These are phyloP conservation scores for Drosophila neonasuta DNA, from an alignment of 2,888 invertebrate genomes.

Conservation along the genomic window DNA sequence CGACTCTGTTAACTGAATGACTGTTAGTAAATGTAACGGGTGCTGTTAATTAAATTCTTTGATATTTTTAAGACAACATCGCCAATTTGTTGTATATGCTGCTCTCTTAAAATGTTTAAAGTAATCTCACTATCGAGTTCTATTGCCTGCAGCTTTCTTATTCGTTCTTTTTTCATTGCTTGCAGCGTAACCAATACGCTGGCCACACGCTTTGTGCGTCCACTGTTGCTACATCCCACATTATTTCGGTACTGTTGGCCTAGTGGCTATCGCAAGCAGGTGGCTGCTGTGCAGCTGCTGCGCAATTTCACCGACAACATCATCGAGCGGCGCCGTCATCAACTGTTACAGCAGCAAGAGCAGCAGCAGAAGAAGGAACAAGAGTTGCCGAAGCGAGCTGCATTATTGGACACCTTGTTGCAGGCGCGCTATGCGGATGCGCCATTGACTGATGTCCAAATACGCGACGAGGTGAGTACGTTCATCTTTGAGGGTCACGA, in stretches of 20 bases:
- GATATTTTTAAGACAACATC: too few relatives aligned
- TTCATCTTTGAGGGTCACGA: constrained; percentile 86
- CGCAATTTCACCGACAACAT: constrained; percentile 84
- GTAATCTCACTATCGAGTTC: too few relatives aligned
- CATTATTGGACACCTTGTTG: constrained; percentile 86
- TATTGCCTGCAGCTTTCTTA: neutral
- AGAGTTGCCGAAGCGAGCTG: constrained; percentile 75
- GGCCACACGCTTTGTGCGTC: constrained; percentile 70
- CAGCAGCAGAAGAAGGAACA: neutral
- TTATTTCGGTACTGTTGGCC: constrained; percentile 64
- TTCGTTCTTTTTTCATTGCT: neutral
- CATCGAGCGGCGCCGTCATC: constrained; percentile 81
- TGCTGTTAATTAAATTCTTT: too few relatives aligned
- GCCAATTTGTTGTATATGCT: too few relatives aligned
- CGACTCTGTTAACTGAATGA: too few relatives aligned
- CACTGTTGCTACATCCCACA: constrained; percentile 59
- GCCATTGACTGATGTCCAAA: constrained; percentile 84
- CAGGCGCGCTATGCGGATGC: constrained; percentile 84
- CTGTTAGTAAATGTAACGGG: too few relatives aligned
- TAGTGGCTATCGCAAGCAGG: constrained; percentile 79
- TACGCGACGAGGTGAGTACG: constrained; percentile 88
- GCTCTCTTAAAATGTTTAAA: too few relatives aligned
- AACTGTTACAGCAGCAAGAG: constrained; percentile 25
- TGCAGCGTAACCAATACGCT: constrained; percentile 72
- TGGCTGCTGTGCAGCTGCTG: constrained; percentile 81